Percentiles rank a stretch among this genome's conserved stretches.
These are phyloP conservation scores for Cotesia typhae DNA, from an alignment of 1,140 invertebrate genomes.

Conservation along the genomic window DNA sequence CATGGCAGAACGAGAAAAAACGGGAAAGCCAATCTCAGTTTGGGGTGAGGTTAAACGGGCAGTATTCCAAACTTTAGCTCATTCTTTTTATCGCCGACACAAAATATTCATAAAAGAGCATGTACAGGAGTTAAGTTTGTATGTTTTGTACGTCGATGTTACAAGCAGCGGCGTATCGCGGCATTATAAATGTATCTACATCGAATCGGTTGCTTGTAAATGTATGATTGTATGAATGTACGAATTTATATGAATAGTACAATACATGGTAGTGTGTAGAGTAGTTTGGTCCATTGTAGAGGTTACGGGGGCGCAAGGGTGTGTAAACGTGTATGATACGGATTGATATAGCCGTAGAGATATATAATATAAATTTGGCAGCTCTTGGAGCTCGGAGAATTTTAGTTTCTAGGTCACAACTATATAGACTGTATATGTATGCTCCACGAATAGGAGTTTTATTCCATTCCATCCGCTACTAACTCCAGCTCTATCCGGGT, in stretches of 20 bases:
- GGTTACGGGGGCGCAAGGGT: no score
- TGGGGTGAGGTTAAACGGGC: conserved; percentile 19
- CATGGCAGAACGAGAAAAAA: neutral
- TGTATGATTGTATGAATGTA: neutral
- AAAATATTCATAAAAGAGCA: conserved; percentile 37
- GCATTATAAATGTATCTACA: conserved; percentile 34
- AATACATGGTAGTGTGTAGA: no score
- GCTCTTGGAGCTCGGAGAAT: conserved; percentile 3
- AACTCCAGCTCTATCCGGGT: neutral
- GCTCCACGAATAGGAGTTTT: neutral
- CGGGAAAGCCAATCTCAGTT: conserved; percentile 2
- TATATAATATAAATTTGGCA: conserved; percentile 29
- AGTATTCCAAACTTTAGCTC: conserved; percentile 29
- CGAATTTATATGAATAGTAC: no score
- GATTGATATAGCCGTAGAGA: neutral
- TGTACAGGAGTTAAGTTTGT: conserved; percentile 24
- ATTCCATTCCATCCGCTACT: neutral
- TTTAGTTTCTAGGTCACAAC: conserved; percentile 32
- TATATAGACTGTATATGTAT: neutral
- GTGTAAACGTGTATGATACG: no score
- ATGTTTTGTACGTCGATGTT: neutral
- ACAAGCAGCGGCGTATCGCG: conserved; percentile 12
- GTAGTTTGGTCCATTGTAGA: no score
- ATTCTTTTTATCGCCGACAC: conserved; percentile 31
- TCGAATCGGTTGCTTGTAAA: neutral